These are phyloP conservation scores for Tragopan temminckii DNA, from an alignment of 2,797 vertebrate genomes.

Conservation along the genomic window DNA sequence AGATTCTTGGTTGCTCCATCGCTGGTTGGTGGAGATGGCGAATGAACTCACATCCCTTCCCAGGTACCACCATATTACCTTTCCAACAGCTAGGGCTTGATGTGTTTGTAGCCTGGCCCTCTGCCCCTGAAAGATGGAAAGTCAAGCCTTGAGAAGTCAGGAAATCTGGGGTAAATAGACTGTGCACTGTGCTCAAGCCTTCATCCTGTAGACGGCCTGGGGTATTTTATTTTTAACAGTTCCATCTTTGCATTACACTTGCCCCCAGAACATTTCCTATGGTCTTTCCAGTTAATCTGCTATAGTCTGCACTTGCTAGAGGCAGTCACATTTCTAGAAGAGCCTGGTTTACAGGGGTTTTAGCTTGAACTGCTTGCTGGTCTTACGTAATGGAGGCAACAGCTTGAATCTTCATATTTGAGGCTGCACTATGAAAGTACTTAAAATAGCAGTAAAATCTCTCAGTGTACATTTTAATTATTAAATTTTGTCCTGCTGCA, in stretches of 20 bases:
- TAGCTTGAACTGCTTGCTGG: neutral
- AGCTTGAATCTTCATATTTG: neutral
- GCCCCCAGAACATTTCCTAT: accelerated
- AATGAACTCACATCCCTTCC: neutral
- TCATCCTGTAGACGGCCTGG: neutral
- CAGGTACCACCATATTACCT: neutral
- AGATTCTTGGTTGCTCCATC: neutral
- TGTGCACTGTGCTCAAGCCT: neutral
- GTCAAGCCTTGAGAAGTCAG: neutral
- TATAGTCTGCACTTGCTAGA: neutral
- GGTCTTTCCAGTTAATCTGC: neutral
- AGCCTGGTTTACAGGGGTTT: neutral
- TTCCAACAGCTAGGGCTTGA: neutral
- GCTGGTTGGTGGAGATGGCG: neutral
- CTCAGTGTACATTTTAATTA: slow-evolving; percentile 55
- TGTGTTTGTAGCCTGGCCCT: neutral
- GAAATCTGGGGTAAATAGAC: neutral
- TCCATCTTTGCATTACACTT: neutral
- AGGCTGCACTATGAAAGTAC: slow-evolving; percentile 32
- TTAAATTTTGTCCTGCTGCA: slow-evolving; percentile 54
- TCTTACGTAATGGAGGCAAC: neutral
- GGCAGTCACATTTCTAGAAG: neutral
- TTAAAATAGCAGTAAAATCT: slow-evolving; percentile 67
- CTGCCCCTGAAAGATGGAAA: neutral
- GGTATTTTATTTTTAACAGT: neutral